Conservation (phyloP, 2,888 invertebrate genomes). For the Eremobia ochroleuca region DNA sequence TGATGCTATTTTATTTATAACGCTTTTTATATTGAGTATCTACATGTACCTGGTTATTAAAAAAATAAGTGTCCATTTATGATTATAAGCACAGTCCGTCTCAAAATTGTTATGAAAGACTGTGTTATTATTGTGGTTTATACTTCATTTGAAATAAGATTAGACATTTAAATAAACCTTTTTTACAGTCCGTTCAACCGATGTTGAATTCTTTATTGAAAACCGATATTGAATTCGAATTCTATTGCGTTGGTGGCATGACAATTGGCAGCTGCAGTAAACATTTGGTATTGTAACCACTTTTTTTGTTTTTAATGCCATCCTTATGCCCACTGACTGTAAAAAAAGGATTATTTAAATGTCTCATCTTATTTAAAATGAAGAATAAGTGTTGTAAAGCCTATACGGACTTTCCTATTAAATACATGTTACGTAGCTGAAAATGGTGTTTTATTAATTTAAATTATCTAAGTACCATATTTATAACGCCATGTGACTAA, state of each 20-base stretch:
- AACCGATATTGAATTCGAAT: too few species aligned
- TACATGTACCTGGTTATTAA: background rate
- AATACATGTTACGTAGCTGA: background rate
- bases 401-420: background rate
- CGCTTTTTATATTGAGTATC: background rate
- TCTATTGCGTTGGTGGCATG: too few species aligned
- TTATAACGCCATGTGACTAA: background rate
- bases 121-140: conserved; percentile 12
- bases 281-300: too few species aligned
- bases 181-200: too few species aligned
- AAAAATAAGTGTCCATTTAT: background rate
- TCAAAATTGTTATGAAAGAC: background rate
- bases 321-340: too few species aligned
- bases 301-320: too few species aligned
- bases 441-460: background rate
- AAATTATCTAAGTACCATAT: background rate
- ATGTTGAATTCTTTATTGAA: too few species aligned
- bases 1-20: background rate
- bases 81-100: background rate
- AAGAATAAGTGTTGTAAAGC: background rate
- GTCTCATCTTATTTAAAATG: too few species aligned
- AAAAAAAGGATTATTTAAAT: too few species aligned
- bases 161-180: too few species aligned
- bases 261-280: too few species aligned
- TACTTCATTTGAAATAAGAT: too few species aligned